Percentiles rank a stretch among this genome's conserved stretches.
These are phyloP conservation scores for Eupithecia pulchellata DNA, from an alignment of 2,888 invertebrate genomes.

Conservation along the genomic window DNA sequence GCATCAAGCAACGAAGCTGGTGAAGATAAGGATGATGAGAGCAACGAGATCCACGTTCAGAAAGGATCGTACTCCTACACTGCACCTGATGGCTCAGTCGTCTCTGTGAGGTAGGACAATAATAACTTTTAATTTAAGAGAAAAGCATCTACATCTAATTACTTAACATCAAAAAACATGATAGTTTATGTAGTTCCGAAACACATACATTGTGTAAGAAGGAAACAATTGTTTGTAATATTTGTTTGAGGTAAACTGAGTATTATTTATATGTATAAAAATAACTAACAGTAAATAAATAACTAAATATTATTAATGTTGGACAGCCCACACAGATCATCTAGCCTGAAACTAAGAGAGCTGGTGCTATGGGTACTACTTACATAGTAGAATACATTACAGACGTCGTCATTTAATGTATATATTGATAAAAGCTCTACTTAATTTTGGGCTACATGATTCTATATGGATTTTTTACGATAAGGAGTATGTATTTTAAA, in stretches of 20 bases:
- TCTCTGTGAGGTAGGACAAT: slow-evolving; percentile 82
- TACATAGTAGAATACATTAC: no score
- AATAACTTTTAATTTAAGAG: not conserved
- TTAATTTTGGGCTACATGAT: not conserved
- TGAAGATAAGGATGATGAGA: slow-evolving; percentile 84
- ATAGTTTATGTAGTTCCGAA: not conserved
- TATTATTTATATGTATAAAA: not conserved
- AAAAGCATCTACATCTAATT: not conserved
- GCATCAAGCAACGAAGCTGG: slow-evolving; percentile 77
- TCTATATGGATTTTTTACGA: not conserved
- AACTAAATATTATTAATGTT: no score
- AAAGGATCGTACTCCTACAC: slow-evolving; percentile 89
- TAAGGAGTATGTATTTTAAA: not conserved
- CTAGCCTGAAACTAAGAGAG: no score
- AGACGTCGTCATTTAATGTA: no score
- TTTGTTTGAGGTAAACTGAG: not conserved
- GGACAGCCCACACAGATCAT: no score
- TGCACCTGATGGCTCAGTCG: slow-evolving; percentile 88
- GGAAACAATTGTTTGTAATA: not conserved
- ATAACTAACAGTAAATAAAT: no score
- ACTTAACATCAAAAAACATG: not conserved
- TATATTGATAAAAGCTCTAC: no score
- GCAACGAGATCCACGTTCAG: slow-evolving; percentile 86
- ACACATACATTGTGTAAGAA: not conserved
- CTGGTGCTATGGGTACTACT: no score